phyloP scores from a whole-genome alignment of 2,888 invertebrate genomes.

The Sturmia bella region DNA sequence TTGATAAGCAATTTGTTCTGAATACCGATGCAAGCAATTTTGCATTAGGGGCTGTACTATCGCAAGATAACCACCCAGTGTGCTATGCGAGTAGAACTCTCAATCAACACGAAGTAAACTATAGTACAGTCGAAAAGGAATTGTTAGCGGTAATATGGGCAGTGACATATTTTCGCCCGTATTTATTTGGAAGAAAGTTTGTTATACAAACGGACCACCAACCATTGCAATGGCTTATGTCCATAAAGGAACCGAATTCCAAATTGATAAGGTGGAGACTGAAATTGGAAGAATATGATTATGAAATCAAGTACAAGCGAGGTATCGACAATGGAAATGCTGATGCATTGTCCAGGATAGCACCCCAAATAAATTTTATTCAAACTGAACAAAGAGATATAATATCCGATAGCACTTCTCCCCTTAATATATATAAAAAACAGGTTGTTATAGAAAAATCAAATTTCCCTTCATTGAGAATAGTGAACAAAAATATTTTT shows the following conservation, averaged over 20 bases:
- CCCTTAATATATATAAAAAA: background rate
- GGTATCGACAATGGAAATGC: too few species aligned
- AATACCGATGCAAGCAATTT: constrained; percentile 35
- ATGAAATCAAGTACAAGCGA: too few species aligned
- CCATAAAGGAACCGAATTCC: constrained; percentile 1
- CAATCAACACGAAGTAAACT: constrained; percentile 19
- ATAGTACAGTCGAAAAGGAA: constrained; percentile 20
- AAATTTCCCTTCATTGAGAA: background rate
- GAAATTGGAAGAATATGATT: too few species aligned
- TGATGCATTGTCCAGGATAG: too few species aligned
- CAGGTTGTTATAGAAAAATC: background rate
- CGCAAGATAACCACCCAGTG: constrained; percentile 29
- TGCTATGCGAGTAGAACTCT: constrained; percentile 29
- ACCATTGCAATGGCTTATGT: constrained; percentile 50
- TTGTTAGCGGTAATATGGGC: constrained; percentile 57
- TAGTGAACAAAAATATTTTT: background rate
- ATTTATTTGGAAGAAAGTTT: constrained; percentile 58
- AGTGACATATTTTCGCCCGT: constrained; percentile 55
- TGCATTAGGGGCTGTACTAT: constrained; percentile 47
- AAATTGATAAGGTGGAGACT: too few species aligned
- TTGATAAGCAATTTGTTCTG: constrained; percentile 37
- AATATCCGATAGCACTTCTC: too few species aligned
- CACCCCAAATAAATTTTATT: too few species aligned
- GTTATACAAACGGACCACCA: constrained; percentile 63
- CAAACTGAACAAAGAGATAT: too few species aligned